A percentile compares a stretch with the other conserved stretches of the same genome.
Conservation (phyloP, 1,140 invertebrate genomes). For the Saccostrea cuccullata region DNA sequence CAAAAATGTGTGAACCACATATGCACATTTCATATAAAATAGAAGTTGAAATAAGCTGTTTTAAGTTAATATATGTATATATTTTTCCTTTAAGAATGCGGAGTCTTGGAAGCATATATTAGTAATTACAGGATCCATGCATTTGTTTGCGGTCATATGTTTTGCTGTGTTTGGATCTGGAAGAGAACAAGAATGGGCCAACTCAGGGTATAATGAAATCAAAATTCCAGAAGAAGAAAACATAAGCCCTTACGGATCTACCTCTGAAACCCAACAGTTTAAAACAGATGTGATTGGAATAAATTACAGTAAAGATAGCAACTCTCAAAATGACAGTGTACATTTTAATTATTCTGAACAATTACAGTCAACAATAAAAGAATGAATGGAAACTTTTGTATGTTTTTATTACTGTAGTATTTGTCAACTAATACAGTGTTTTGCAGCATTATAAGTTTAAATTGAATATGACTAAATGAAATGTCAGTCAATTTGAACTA, state of each 20-base stretch:
- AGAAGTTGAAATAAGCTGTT: no score
- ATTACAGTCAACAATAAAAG: not conserved
- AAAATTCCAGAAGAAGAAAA: not conserved
- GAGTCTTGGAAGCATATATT: slow-evolving; percentile 43
- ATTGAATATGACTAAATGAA: no score
- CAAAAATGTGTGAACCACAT: no score
- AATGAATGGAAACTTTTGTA: not conserved
- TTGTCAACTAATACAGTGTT: no score
- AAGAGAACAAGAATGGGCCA: slow-evolving; percentile 39
- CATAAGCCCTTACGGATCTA: not conserved
- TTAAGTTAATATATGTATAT: not conserved
- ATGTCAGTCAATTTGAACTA: no score
- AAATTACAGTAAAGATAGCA: not conserved
- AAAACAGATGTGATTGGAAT: not conserved
- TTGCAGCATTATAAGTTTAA: no score
- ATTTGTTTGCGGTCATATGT: slow-evolving; percentile 19
- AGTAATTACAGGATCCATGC: slow-evolving; percentile 24
- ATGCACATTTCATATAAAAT: no score
- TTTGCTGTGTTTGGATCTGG: slow-evolving; percentile 47
- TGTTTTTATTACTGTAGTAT: no score
- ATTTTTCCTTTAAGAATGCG: not conserved
- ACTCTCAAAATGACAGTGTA: not conserved
- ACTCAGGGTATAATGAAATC: not conserved
- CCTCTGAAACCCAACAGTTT: not conserved
- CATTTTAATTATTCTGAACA: not conserved